Percentiles rank a stretch among this genome's conserved stretches.
These are phyloP conservation scores for Phylloscopus collybita DNA, from an alignment of 2,797 vertebrate species.

Conservation along the genomic window DNA sequence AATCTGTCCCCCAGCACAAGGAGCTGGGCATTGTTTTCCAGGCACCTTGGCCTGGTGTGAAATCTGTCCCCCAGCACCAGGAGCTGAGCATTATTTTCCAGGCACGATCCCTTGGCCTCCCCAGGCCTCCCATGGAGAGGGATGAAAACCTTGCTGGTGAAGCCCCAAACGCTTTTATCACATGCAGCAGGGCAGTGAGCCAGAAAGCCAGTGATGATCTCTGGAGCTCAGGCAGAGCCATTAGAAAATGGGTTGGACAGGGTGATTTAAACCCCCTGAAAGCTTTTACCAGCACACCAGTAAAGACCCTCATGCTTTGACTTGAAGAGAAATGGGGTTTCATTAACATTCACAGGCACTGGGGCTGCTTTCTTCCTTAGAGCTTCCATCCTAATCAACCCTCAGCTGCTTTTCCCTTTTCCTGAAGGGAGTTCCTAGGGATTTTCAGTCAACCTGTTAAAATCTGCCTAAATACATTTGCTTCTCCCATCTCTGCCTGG, in stretches of 20 bases:
- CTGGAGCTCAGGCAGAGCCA: neutral
- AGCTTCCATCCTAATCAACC: neutral
- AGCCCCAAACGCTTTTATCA: constrained; percentile 11
- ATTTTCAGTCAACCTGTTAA: neutral
- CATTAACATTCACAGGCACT: neutral
- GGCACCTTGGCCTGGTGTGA: neutral
- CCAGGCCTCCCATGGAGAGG: neutral
- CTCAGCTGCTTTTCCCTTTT: neutral
- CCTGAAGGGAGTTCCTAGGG: neutral
- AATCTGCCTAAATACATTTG: neutral
- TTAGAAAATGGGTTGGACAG: neutral
- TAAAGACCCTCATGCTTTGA: neutral
- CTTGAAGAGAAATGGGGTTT: neutral
- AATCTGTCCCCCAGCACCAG: neutral
- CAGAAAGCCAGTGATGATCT: constrained; percentile 6
- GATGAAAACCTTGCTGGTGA: neutral
- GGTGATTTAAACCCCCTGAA: neutral
- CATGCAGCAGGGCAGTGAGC: constrained; percentile 11
- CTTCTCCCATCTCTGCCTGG: neutral
- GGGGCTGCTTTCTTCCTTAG: neutral
- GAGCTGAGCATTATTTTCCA: neutral
- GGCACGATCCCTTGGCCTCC: neutral
- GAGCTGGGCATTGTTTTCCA: neutral
- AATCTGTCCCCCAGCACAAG: no score
- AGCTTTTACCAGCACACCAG: neutral